Evolutionary conservation across 2,888 invertebrate genomes (phyloP), one percentile per base, ranked within the genome.

Genomic region (Catocala sponsa): DNA sequence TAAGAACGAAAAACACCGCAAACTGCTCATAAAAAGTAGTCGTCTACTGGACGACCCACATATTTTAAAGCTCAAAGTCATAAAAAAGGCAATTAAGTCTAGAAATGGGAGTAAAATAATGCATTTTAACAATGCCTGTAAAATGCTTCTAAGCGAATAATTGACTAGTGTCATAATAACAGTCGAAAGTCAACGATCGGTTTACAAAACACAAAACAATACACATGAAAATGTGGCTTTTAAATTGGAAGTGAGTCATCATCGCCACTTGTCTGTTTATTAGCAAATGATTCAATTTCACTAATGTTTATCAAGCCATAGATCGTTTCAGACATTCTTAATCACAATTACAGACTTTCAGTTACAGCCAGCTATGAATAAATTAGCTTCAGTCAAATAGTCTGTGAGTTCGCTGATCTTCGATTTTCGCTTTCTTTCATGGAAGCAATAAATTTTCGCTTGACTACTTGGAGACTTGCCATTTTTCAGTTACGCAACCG

Each of bases 391-490:
- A 74, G 78, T 72, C 71, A 80, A 77, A 68, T 70, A 64, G 65
- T 59, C 53, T 70, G 76, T 70, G 71, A 79, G 82, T 79, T 82
- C 76, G 77, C 55, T 77, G 73, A 81, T 83, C 80, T 72, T 75
- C 68, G 72, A 76, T 84, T 83, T 82, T 83, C 73, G 71, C 80
- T 88, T 87, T 87, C 80, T 86, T 86, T 85, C 84, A 84, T 81
- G 82, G 79, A 84, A 83, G 79, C 70, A 74, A 83, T 85, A 82
- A 79, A 85, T 85, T 83, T 81, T 78, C 71, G 67, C 64, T 62
- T 76, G 84, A 81, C 81, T 78, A 73, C 59, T 89, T 91, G 90
- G 88, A 88, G 61, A 79, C 60, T 65, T 84, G 89, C 89, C 90
- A 91, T 84, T 82, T 82, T 68, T 54, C 48, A 48, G 56, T 87